Percentiles rank a stretch among this genome's conserved stretches.
Conservation (phyloP, 2,888 invertebrate species). For the Ptilodon capucinus region DNA sequence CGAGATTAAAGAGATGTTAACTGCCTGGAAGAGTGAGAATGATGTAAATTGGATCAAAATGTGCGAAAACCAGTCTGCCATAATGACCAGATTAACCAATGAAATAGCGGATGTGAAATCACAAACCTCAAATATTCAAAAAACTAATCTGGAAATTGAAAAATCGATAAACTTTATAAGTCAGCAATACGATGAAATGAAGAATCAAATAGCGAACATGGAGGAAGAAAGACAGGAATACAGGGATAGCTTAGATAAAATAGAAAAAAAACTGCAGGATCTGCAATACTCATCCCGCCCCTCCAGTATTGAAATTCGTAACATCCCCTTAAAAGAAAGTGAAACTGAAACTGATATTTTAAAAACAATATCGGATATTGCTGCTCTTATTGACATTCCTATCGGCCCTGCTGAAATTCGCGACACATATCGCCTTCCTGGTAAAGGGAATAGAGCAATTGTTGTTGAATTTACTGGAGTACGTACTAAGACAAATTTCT, state of each 20-base stretch:
- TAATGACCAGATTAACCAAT: neutral
- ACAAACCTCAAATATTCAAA: neutral
- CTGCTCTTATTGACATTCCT: neutral
- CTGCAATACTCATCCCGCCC: neutral
- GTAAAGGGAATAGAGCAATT: neutral
- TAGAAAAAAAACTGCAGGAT: neutral
- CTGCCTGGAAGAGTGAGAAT: too few relatives aligned
- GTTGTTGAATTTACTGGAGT: neutral
- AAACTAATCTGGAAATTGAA: neutral
- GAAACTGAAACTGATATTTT: neutral
- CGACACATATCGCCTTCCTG: neutral
- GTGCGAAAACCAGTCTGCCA: neutral
- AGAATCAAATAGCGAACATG: neutral
- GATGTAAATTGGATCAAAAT: too few relatives aligned
- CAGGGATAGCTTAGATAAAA: neutral
- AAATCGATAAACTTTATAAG: neutral
- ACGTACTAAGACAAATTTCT: neutral
- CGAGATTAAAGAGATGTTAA: too few relatives aligned
- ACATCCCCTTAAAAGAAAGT: neutral
- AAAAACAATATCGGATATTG: neutral
- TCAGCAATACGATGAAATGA: neutral
- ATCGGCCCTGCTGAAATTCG: neutral
- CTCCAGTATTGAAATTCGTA: neutral
- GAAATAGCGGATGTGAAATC: neutral
- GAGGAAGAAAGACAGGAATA: neutral